Conservation (phyloP, 2,888 invertebrate species). For the Metopia argyrocephala region DNA sequence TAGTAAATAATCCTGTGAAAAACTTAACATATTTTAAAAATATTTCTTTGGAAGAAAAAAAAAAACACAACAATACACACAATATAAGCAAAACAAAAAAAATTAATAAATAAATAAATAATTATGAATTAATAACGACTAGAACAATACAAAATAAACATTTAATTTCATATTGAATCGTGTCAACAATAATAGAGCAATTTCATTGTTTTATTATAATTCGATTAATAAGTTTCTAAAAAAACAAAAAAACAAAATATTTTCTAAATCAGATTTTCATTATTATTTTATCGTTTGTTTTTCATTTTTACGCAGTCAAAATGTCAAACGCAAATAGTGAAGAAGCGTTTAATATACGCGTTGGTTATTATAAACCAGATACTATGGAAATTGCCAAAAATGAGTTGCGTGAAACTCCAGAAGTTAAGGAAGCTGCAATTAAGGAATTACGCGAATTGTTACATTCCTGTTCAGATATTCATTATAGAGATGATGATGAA, state of each 20-base stretch:
- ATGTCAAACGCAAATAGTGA: slow-evolving; percentile 71
- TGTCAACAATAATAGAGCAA: slow-evolving; percentile 27
- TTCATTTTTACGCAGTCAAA: slow-evolving; percentile 44
- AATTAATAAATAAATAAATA: slow-evolving; percentile 19
- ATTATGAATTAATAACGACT: slow-evolving; percentile 16
- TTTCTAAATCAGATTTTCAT: slow-evolving; percentile 19
- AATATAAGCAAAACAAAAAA: slow-evolving; percentile 2
- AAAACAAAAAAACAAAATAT: background rate
- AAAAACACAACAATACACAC: background rate
- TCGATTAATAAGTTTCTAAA: background rate
- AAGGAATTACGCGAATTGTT: slow-evolving; percentile 82
- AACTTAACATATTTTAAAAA: background rate
- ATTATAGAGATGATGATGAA: slow-evolving; percentile 87
- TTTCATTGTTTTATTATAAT: slow-evolving; percentile 34
- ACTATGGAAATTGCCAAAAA: slow-evolving; percentile 81
- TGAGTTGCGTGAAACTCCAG: slow-evolving; percentile 86
- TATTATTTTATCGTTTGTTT: slow-evolving; percentile 10
- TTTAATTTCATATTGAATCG: slow-evolving; percentile 30
- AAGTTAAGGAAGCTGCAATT: slow-evolving; percentile 82
- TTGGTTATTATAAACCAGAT: slow-evolving; percentile 81
- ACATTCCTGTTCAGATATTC: slow-evolving; percentile 84
- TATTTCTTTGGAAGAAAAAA: no score
- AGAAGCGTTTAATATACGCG: slow-evolving; percentile 81
- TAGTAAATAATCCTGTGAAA: slow-evolving; percentile 57
- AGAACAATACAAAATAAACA: slow-evolving; percentile 28